Evolutionary conservation across 2,888 invertebrate genomes (phyloP), one percentile per base, ranked within the genome.

Genomic region (Autographa gamma): DNA sequence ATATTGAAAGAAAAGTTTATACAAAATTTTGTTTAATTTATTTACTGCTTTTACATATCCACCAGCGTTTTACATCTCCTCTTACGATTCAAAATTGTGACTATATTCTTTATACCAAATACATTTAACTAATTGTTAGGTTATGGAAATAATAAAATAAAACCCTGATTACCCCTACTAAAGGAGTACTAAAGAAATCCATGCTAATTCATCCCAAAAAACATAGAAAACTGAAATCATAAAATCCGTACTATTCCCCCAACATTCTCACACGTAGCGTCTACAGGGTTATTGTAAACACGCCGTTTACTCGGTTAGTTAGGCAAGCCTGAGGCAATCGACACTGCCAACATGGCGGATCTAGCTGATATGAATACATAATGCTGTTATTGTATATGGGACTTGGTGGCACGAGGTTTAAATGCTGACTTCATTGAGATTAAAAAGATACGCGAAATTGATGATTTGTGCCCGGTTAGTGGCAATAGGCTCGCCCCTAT

Each of bases 281-380:
- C 8, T 13, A 19, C 2, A 6, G 54, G 19, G 18, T 18, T 67
- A 60, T 18, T 59, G 73, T 67, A 18, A 78, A 76, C 61, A 61
- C 32, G 63, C 62, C 63, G 54, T 13, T 18, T 9, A 31, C n/a
- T 62, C 16, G 68, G 64, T 72, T 43, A 43, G 61, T 59, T 48
- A 43, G 66, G 66, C 79, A 68, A 60, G 38, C 60, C 13, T 14
- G 58, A 54, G 48, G 19, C 63, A 56, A 71, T 73, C 61, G 76
- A 69, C 59, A 59, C 70, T 64, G 73, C 68, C 76, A 63, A 67
- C 19, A 25, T 19, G 8, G 25, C 70, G 65, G 69, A 59, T 18
- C 60, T 38, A 70, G 69, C 74, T 48, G 71, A 70, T 60, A 56
- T 69, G 83, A 81, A 80, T 82, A 74, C 72, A n/a, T 32, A 75